Percentiles rank a stretch among this genome's conserved stretches.
Conservation (phyloP, 1,140 invertebrate genomes). For the Sinonovacula constricta region DNA sequence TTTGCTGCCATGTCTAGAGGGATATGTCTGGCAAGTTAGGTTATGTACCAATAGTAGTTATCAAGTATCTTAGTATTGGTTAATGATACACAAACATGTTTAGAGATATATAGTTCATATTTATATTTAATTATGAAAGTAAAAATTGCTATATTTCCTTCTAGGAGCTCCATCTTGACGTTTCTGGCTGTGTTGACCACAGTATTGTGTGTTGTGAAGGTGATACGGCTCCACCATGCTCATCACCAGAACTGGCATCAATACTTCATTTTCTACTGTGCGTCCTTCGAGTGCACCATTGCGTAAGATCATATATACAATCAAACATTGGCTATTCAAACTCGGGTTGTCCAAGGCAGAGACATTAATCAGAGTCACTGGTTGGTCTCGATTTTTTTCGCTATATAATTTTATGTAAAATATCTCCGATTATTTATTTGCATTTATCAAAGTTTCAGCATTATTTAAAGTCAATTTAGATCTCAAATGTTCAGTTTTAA, state of each 20-base stretch:
- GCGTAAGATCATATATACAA: slow-evolving; percentile 28
- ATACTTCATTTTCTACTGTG: slow-evolving; percentile 69
- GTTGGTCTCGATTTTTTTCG: too few relatives aligned
- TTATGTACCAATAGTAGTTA: too few relatives aligned
- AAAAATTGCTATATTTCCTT: slow-evolving; percentile 12
- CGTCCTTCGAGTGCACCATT: slow-evolving; percentile 45
- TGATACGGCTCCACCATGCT: slow-evolving; percentile 79
- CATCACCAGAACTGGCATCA: slow-evolving; percentile 81
- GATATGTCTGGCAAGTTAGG: too few relatives aligned
- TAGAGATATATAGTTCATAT: not conserved
- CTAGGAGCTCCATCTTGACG: slow-evolving; percentile 79
- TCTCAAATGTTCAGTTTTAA: too few relatives aligned
- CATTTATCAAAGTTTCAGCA: too few relatives aligned
- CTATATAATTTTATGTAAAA: too few relatives aligned
- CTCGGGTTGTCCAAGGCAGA: too few relatives aligned
- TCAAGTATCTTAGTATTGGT: not conserved
- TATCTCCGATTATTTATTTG: too few relatives aligned
- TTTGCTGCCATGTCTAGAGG: too few relatives aligned
- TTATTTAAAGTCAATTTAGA: too few relatives aligned
- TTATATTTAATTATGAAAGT: not conserved
- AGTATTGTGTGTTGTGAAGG: slow-evolving; percentile 78
- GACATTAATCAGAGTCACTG: too few relatives aligned
- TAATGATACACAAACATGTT: not conserved
- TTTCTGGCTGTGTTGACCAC: slow-evolving; percentile 78
- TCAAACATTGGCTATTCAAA: too few relatives aligned